Evolutionary conservation across 2,797 vertebrate genomes (phyloP), one percentile per base, ranked within the genome.

Genomic region (Gymnothorax javanicus): DNA sequence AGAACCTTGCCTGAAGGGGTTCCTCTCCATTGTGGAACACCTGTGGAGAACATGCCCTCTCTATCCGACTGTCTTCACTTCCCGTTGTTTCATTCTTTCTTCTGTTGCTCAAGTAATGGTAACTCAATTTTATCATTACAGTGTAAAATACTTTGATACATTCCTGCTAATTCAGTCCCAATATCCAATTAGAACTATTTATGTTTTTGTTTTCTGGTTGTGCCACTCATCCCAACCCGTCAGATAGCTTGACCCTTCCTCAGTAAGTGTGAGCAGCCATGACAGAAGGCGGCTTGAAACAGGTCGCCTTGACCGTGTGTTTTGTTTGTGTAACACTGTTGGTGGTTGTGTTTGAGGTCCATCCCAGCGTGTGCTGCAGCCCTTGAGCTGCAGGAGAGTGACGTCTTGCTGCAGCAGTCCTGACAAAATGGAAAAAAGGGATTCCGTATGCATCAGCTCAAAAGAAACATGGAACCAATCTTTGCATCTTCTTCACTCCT

Each of bases 361-460:
- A 62, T 69, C 64, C 64, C 64, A 69, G 7, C 3, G 23, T 69
- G 6, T 17, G 2, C 64, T 69, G 64, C 64, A 67, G 52, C 59
- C 33, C 75, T 17, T 27, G 56, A 60, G 54, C 60, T 25, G 54
- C 23, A 73, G 9, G 33, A 73, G 9, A 33, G 25, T 82, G 33
- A 52, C 9, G 20, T n/a, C 71, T 75, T 62, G 58, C 82, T 83
- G 62, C 59, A 33, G 67, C 56, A 15, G 75, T 25, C 67, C 79
- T 87, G 77, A 85, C 9, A 57, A 82, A 84, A 67, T 86, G 52
- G 73, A 64, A 86, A 86, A 86, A 64, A 69, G 8, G 62, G 71
- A n/a, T 62, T 83, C 25, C 59, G 71, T 20, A 9, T 20, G 25
- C 57, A 59, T 59, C 75, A 79, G 56, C 81, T 54, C 1, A 12